These are phyloP conservation scores for Cetoscarus ocellatus DNA, from an alignment of 2,797 vertebrate genomes.

Conservation along the genomic window DNA sequence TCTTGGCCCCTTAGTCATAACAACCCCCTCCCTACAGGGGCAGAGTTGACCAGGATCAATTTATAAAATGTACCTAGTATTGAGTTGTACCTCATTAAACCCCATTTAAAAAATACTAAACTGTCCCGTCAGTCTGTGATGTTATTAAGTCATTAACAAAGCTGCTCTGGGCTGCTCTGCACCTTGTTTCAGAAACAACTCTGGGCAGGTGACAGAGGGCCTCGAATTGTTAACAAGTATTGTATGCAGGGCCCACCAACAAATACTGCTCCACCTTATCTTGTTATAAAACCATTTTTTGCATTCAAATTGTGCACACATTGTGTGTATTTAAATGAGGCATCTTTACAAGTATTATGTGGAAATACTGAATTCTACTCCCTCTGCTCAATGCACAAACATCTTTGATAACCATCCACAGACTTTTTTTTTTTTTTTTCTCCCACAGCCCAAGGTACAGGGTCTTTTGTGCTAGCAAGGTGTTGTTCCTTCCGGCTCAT, in stretches of 20 bases:
- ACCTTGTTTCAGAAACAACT: too few species aligned
- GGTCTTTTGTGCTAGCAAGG: constrained; percentile 29
- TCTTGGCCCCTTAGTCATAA: too few species aligned
- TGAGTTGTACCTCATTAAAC: too few species aligned
- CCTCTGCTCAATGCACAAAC: constrained; percentile 16
- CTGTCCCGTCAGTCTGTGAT: too few species aligned
- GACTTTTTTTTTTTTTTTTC: constrained; percentile 23
- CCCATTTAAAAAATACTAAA: too few species aligned
- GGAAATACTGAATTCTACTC: constrained; percentile 5
- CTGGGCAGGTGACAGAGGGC: too few species aligned
- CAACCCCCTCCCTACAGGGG: too few species aligned
- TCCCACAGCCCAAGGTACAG: constrained; percentile 20
- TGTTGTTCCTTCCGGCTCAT: constrained; percentile 41
- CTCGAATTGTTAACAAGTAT: background rate
- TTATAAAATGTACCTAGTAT: too few species aligned
- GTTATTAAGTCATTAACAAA: too few species aligned
- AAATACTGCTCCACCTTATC: background rate
- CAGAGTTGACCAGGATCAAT: too few species aligned
- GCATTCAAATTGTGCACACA: background rate
- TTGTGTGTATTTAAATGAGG: constrained; percentile 12
- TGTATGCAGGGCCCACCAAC: background rate
- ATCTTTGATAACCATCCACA: constrained; percentile 32
- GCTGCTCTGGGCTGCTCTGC: too few species aligned
- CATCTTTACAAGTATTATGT: constrained; percentile 18
- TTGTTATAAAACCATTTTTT: constrained; percentile 2